These are phyloP conservation scores for Euthynnus affinis DNA, from an alignment of 2,797 vertebrate genomes.

Conservation along the genomic window DNA sequence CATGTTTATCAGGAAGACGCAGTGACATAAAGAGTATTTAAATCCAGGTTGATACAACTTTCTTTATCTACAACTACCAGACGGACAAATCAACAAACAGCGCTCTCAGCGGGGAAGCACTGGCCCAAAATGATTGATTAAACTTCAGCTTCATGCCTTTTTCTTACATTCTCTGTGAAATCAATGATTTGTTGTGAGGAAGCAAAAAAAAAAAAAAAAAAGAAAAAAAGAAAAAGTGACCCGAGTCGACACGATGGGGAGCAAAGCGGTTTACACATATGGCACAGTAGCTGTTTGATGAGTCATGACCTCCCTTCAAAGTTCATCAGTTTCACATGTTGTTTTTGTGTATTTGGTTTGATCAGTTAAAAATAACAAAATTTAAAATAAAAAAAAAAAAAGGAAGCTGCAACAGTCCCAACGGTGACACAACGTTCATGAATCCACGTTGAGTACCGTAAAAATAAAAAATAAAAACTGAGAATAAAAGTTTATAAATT, in stretches of 20 bases:
- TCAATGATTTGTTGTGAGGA: background rate
- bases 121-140: constrained; percentile 15
- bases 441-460: background rate
- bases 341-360: constrained; percentile 63
- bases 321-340: constrained; percentile 41
- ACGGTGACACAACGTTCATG: background rate
- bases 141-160: constrained; percentile 28
- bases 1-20: constrained; percentile 16
- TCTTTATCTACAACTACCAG: constrained; percentile 25
- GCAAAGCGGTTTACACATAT: constrained; percentile 12
- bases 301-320: constrained; percentile 54
- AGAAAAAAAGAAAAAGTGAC: background rate
- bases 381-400: no score
- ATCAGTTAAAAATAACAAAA: constrained; percentile 27
- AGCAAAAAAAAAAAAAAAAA: background rate
- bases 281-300: background rate
- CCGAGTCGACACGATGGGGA: background rate
- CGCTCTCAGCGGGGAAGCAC: background rate
- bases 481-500: background rate
- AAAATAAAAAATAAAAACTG: background rate
- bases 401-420: constrained; percentile 35
- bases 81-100: background rate
- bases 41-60: background rate
- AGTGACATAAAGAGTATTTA: constrained; percentile 17
- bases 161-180: constrained; percentile 38